phyloP scores from a whole-genome alignment of 2,113 vertebrate species.

The Mormyrus iriodes region DNA sequence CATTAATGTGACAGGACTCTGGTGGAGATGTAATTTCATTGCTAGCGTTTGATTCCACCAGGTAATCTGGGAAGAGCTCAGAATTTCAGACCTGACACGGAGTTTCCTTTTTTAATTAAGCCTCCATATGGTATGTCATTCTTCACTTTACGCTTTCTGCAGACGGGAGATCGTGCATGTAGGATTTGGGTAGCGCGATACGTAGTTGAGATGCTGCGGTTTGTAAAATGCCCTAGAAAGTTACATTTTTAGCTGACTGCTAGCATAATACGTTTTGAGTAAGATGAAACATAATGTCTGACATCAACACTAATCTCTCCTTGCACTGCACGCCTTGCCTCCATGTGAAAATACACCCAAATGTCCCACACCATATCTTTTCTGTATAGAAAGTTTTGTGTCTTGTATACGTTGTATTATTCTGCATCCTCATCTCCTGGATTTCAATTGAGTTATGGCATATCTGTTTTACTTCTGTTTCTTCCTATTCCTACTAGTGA shows the following conservation, averaged over 20 bases:
- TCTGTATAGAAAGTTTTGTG: constrained; percentile 18
- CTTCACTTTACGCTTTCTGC: neutral
- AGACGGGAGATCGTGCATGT: constrained; percentile 40
- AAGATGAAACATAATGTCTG: neutral
- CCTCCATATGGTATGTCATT: neutral
- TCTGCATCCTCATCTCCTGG: neutral
- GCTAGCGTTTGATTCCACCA: neutral
- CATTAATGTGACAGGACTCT: neutral
- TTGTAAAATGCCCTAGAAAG: neutral
- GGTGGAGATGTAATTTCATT: constrained; percentile 9
- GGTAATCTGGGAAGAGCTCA: constrained; percentile 5
- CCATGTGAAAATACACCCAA: neutral
- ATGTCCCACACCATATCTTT: neutral
- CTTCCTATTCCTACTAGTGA: neutral
- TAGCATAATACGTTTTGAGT: neutral
- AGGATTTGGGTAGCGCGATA: constrained; percentile 31
- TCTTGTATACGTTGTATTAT: neutral
- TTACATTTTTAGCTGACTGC: neutral
- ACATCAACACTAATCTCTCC: neutral
- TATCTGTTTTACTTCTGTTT: neutral
- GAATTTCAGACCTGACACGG: neutral
- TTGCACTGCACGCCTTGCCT: neutral
- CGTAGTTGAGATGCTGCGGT: neutral
- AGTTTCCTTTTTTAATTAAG: constrained; percentile 10
- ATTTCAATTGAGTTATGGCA: neutral